These are phyloP conservation scores for Chaetogeoica ovagalla DNA, from an alignment of 2,888 invertebrate genomes.

Conservation along the genomic window DNA sequence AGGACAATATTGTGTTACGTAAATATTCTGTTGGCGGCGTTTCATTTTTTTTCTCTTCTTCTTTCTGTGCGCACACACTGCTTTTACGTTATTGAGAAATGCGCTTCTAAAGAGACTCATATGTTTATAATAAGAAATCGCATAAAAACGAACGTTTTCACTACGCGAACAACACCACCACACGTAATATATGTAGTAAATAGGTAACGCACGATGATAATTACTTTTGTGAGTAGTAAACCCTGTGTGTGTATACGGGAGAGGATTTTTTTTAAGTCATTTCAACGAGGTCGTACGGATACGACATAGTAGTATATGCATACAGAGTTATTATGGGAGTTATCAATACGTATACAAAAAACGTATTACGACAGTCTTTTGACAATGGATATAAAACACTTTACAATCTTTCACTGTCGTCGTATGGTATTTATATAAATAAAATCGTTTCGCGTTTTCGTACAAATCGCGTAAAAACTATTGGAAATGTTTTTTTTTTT, in stretches of 20 bases:
- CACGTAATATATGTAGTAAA: too few relatives aligned
- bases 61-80: background rate
- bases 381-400: too few relatives aligned
- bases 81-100: background rate
- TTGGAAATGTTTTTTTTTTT: too few relatives aligned
- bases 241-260: background rate
- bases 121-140: background rate
- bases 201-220: background rate
- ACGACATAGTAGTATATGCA: too few relatives aligned
- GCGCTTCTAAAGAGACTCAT: background rate
- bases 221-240: slow-evolving; percentile 7
- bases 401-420: too few relatives aligned
- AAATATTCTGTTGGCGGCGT: background rate
- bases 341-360: background rate
- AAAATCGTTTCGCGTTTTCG: too few relatives aligned
- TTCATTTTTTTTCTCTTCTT: background rate
- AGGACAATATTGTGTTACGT: background rate
- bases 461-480: too few relatives aligned
- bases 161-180: background rate
- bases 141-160: slow-evolving; percentile 24
- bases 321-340: background rate
- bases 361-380: too few relatives aligned
- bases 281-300: slow-evolving; percentile 8
- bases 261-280: background rate
- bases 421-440: too few relatives aligned